A percentile compares a stretch with the other conserved stretches of the same genome.
Conservation (phyloP, 2,113 vertebrate genomes). For the Elephantulus edwardii region DNA sequence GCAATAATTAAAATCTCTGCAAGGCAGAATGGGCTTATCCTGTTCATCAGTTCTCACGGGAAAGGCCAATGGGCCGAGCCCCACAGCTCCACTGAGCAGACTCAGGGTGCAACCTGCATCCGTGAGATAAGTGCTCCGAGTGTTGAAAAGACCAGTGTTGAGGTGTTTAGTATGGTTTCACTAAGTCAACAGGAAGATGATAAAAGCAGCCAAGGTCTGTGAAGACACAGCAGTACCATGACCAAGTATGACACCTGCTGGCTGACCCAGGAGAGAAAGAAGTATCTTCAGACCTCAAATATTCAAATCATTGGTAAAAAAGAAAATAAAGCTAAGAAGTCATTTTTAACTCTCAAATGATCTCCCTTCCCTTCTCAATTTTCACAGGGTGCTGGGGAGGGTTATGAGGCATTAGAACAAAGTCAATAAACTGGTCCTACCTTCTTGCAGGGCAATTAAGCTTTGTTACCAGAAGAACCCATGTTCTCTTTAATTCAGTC, state of each 20-base stretch:
- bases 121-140: conserved; percentile 37
- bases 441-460: background rate
- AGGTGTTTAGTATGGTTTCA: background rate
- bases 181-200: conserved; percentile 59
- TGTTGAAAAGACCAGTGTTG: conserved; percentile 9
- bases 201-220: background rate
- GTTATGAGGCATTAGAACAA: conserved; percentile 3
- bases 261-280: background rate
- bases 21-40: conserved; percentile 1
- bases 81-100: background rate
- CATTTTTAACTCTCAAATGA: conserved; percentile 29
- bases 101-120: conserved; percentile 49
- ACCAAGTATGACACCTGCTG: conserved; percentile 56
- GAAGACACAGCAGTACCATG: background rate
- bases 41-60: conserved; percentile 43
- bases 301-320: background rate
- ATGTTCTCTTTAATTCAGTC: background rate
- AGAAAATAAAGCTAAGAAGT: background rate
- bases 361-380: background rate
- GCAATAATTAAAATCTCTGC: conserved; percentile 5
- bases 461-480: background rate
- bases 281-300: background rate
- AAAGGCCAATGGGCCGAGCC: background rate
- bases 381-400: background rate
- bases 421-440: background rate